A percentile compares a stretch with the other conserved stretches of the same genome.
phyloP scores from a whole-genome alignment of 2,888 invertebrate genomes.

The Notodonta dromedarius region DNA sequence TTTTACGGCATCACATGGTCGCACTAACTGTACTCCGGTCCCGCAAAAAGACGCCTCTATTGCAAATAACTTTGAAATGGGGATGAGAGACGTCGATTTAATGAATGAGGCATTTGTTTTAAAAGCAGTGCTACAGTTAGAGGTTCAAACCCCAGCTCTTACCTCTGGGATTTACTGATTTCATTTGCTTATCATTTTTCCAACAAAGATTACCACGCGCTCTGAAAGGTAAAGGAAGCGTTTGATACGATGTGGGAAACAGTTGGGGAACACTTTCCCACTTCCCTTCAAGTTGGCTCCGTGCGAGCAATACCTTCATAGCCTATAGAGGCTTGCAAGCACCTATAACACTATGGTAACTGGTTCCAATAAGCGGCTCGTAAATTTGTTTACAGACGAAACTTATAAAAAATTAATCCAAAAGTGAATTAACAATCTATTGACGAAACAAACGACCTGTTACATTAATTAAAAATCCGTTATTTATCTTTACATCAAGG shows the following conservation, averaged over 20 bases:
- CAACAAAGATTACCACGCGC: no score
- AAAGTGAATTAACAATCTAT: background rate
- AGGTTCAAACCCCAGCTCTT: background rate
- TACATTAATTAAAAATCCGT: background rate
- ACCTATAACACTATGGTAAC: no score
- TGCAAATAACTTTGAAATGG: conserved; percentile 54
- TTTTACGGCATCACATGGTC: conserved; percentile 71
- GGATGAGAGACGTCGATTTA: conserved; percentile 37
- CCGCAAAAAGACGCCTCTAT: conserved; percentile 66
- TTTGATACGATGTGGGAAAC: no score
- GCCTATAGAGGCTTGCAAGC: no score
- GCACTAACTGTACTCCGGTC: conserved; percentile 66
- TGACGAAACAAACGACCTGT: background rate
- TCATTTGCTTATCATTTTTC: no score
- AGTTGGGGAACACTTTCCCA: no score
- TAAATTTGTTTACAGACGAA: no score
- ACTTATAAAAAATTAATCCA: background rate
- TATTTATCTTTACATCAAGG: conserved; percentile 14
- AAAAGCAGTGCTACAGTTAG: background rate
- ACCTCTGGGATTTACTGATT: no score
- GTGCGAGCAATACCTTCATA: no score
- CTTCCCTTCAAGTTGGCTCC: no score
- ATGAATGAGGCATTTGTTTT: conserved; percentile 27
- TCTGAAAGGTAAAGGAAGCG: no score
- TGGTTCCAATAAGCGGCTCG: no score